Base-by-base conservation (phyloP, 2,888 invertebrate genomes). In the Orthosia gracilis region DNA sequence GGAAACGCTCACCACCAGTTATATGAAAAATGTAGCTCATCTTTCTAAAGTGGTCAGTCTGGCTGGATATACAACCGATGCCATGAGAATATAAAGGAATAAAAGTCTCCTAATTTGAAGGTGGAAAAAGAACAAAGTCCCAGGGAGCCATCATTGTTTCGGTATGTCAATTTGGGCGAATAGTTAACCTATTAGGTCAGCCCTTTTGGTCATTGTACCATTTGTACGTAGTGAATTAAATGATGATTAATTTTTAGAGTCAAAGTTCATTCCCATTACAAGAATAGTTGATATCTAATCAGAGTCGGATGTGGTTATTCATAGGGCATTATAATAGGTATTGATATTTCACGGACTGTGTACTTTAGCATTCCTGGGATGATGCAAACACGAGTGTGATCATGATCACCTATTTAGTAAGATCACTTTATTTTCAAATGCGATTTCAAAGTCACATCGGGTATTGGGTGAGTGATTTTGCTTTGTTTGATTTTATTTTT, bases 271-370 rank as follows among this genome's bases (percentile, higher is more conserved):
- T 49, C 18, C 21, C 18, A 49, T 52, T 40, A 17, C n/a, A 49
- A 45, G 45, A 18, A 21, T 40, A 66, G 26, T 54, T 54, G 40
- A 3, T 78, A 78, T 75, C 59, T 75, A 50, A 76, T 76, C 75
- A 55, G 21, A 61, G 54, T 17, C 26, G 78, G 75, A 78, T 70
- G 71, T 55, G 18, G 26, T 49, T 76, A 76, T 59, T 49, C 45
- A 49, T 76, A 50, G 76, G 50, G 67, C 58, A 74, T 58, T 23
- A 13, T 40, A 40, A 40, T 40, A 40, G 9, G 9, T 23, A 57
- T 40, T 55, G 31, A 5, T 47, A 7, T 49, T 26, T 21, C 4
- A 13, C 45, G 21, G 68, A 66, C 58, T 59, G 1, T 50, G 49
- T 21, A 77, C 77, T 77, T 49, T 49, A 23, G n/a, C 9, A 57